Percentiles rank a stretch among this genome's conserved stretches.
Evolutionary conservation across 2,888 invertebrate genomes (phyloP).

Genomic region (Ashinkailepas kermadecensis): DNA sequence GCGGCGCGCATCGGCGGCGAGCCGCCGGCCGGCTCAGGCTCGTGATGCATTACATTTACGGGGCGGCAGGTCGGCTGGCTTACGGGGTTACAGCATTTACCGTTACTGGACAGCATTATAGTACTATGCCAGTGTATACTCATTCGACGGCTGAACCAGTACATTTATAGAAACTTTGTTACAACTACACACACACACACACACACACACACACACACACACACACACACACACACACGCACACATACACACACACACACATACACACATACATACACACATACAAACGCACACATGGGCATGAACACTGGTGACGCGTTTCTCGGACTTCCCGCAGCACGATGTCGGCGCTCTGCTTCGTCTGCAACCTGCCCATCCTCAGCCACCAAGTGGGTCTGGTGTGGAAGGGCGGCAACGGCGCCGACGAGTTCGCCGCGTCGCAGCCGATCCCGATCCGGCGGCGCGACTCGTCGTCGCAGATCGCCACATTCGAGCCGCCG

Average conservation of each 20-base stretch:
- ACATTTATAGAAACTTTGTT: no score
- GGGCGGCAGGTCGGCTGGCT: no score
- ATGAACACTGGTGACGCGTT: constrained; percentile 25
- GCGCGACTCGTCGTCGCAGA: constrained; percentile 84
- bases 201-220: background rate
- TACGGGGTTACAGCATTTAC: no score
- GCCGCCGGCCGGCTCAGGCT: no score
- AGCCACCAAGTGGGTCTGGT: constrained; percentile 85
- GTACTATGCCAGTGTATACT: no score
- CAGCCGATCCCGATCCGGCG: constrained; percentile 42
- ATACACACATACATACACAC: background rate
- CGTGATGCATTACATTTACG: no score
- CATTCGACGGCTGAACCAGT: no score
- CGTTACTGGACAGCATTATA: no score
- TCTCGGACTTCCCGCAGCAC: constrained; percentile 30
- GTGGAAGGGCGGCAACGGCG: constrained; percentile 90
- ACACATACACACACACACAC: background rate
- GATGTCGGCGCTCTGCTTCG: constrained; percentile 58
- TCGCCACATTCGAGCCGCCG: constrained; percentile 73
- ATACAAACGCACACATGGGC: background rate
- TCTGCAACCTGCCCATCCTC: constrained; percentile 89
- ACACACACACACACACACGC: background rate
- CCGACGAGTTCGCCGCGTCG: constrained; percentile 64
- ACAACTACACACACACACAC: no score
- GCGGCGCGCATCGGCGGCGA: no score